Base-by-base conservation (phyloP, 2,113 vertebrate species). In the Eidolon helvum region DNA sequence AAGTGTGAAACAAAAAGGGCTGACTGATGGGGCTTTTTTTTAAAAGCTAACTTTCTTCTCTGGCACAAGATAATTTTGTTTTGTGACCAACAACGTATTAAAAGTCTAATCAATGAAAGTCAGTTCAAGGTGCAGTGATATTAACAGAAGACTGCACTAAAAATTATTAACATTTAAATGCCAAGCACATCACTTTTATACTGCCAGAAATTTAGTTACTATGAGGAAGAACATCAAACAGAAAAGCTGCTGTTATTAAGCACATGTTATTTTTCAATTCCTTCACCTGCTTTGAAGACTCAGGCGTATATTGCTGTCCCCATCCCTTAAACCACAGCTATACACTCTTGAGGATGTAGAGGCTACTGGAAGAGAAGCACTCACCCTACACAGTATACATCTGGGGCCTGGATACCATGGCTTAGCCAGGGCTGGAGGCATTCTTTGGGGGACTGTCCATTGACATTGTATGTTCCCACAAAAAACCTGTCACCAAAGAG, bases 311-410 rank as follows among this genome's bases (percentile, higher is more conserved):
- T 48, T 12, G 14, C 2, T 0, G 65, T 55, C 35, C 71, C 11
- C 43, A 22, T 19, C 66, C 83, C 63, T 63, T 80, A 53, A 65
- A 6, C 48, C 15, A 24, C 65, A 87, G 69, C 71, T 18, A 4
- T 69, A 10, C 2, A 14, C 55, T 11, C 15, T 1, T 0, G 61
- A 26, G 40, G 18, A 82, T 0, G 7, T 5, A 77, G 10, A 83
- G 48, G 45, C 16, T 12, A 4, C 7, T 21, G 50, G 69, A 59
- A 66, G 28, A 55, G 48, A 69, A 55, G 35, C 65, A 98, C 99
- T 98, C 98, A 99, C 99, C 99, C 99, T 63, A 99, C 98, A 0
- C 99, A 99, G 98, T 99, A 99, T 21, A 99, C 93, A 95, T 99
- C 99, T 12, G 99, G 99, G 71, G 99, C 99, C 15, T 98, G 96